These are phyloP conservation scores for Neoniphon sammara DNA, from an alignment of 2,797 vertebrate genomes.

Conservation along the genomic window DNA sequence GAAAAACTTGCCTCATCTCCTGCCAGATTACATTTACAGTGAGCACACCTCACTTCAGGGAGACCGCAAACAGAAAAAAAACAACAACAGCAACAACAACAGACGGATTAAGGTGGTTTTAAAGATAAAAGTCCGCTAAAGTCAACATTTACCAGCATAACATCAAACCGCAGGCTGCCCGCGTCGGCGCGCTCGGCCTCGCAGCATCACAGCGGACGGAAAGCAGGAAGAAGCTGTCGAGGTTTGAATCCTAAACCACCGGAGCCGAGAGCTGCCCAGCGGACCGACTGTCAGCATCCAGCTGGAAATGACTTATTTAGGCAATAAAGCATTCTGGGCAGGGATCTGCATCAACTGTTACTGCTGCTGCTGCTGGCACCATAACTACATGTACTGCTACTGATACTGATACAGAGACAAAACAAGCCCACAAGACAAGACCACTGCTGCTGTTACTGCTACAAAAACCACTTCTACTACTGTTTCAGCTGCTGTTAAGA, in stretches of 20 bases:
- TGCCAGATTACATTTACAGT: slow-evolving; percentile 11
- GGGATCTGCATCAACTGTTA: too few species aligned
- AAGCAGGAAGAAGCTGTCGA: background rate
- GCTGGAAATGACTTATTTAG: too few species aligned
- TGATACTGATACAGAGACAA: too few species aligned
- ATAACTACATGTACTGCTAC: too few species aligned
- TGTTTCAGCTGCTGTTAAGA: too few species aligned
- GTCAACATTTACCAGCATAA: slow-evolving; percentile 11
- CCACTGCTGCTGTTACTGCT: too few species aligned
- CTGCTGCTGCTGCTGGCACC: too few species aligned
- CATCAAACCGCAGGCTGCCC: slow-evolving; percentile 18
- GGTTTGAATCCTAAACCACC: background rate
- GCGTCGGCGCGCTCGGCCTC: background rate
- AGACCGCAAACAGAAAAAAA: slow-evolving; percentile 1
- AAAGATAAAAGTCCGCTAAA: slow-evolving; percentile 28
- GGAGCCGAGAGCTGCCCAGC: background rate
- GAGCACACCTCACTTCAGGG: slow-evolving; percentile 1
- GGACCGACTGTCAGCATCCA: background rate
- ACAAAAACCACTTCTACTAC: too few species aligned
- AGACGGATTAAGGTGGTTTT: slow-evolving; percentile 3
- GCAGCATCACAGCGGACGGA: background rate
- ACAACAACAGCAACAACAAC: background rate
- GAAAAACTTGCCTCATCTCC: background rate
- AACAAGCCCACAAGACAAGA: too few species aligned
- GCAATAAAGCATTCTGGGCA: too few species aligned